Evolutionary conservation across 2,797 vertebrate genomes (phyloP).

Genomic region (Rhinichthys osculus): DNA sequence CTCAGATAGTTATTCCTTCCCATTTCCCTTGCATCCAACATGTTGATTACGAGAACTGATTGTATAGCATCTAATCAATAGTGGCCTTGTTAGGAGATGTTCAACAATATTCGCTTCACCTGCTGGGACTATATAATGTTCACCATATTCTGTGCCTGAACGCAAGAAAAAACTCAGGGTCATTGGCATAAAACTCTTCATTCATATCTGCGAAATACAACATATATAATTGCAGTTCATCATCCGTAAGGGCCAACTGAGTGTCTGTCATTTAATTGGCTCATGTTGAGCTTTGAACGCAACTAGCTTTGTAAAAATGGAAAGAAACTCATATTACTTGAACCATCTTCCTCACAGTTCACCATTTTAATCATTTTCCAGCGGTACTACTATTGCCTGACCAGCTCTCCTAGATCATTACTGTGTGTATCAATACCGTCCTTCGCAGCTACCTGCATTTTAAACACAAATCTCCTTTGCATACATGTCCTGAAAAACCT

Average conservation of each 20-base stretch:
- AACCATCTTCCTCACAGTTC: not conserved
- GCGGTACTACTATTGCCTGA: not conserved
- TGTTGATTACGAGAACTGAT: too few species aligned
- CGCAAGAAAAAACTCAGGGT: too few species aligned
- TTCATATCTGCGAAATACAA: not conserved
- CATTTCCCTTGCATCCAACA: too few species aligned
- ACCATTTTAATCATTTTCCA: conserved; percentile 4
- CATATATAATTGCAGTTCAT: not conserved
- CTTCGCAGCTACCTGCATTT: conserved; percentile 8
- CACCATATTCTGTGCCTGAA: not conserved
- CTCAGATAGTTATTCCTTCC: too few species aligned
- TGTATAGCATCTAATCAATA: too few species aligned
- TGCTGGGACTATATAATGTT: too few species aligned
- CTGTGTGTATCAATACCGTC: not conserved
- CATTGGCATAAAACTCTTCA: not conserved
- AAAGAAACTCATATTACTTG: conserved; percentile 6
- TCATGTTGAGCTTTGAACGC: not conserved
- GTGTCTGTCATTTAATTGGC: not conserved
- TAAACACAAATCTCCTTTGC: conserved; percentile 22
- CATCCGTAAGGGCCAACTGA: not conserved
- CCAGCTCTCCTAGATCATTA: not conserved
- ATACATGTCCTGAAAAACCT: conserved; percentile 4
- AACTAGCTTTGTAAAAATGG: not conserved
- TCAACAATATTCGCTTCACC: too few species aligned
- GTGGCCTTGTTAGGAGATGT: too few species aligned